phyloP scores from a whole-genome alignment of 2,888 invertebrate genomes.

The Adelognathus sp. region DNA sequence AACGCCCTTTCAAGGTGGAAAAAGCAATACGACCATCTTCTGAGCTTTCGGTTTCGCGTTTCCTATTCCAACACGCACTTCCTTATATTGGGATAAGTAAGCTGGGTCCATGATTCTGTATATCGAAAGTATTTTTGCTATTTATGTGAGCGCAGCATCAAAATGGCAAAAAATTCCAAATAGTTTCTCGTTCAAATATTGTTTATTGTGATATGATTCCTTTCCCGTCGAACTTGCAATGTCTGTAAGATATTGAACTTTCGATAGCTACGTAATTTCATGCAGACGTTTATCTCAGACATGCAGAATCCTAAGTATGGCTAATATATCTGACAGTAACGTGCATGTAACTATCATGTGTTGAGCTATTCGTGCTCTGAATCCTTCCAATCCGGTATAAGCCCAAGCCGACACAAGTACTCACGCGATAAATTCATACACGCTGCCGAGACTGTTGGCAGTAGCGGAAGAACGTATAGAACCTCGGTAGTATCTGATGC shows the following conservation, averaged over 20 bases:
- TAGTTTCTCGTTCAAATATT: not conserved
- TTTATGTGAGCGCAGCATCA: not conserved
- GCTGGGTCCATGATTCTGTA: constrained; percentile 28
- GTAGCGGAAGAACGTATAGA: constrained; percentile 61
- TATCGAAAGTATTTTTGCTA: constrained; percentile 22
- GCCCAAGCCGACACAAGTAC: constrained; percentile 48
- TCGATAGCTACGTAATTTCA: not conserved
- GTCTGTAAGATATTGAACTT: too few relatives aligned
- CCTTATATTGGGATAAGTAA: constrained; percentile 41
- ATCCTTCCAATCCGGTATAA: constrained; percentile 50
- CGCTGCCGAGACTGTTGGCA: constrained; percentile 53
- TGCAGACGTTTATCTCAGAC: constrained; percentile 13
- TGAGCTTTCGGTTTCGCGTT: constrained; percentile 23
- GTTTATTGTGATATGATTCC: not conserved
- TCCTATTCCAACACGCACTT: constrained; percentile 10
- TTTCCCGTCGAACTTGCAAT: not conserved
- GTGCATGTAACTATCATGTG: constrained; percentile 52
- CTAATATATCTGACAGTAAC: constrained; percentile 50
- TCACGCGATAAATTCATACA: constrained; percentile 58
- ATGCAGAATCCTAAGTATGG: constrained; percentile 34
- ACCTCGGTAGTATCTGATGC: constrained; percentile 62
- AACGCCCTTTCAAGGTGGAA: constrained; percentile 10
- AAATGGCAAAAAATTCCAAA: not conserved
- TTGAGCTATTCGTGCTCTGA: constrained; percentile 50
- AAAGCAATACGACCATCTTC: constrained; percentile 23